These are phyloP conservation scores for Chaetops frenatus DNA, from an alignment of 2,113 vertebrate genomes.

Conservation along the genomic window DNA sequence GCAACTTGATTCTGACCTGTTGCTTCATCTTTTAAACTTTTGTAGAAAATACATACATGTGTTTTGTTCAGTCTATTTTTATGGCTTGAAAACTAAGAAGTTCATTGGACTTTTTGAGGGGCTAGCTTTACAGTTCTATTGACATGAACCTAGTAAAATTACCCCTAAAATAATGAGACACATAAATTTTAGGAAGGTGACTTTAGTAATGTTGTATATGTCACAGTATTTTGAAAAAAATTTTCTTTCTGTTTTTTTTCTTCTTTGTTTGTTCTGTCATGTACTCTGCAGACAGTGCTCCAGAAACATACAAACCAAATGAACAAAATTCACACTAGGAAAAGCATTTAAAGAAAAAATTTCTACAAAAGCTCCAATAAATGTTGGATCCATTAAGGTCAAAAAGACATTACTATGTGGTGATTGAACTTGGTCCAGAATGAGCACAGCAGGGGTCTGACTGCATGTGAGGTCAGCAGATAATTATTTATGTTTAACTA, in stretches of 20 bases:
- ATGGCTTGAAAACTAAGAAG: background rate
- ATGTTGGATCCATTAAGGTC: background rate
- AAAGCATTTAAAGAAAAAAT: background rate
- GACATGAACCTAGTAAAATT: background rate
- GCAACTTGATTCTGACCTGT: constrained; percentile 65
- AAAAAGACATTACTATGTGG: background rate
- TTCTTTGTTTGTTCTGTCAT: background rate
- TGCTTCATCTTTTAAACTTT: constrained; percentile 52
- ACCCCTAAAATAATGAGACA: background rate
- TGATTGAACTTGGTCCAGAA: background rate
- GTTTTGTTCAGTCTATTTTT: background rate
- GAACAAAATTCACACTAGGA: background rate
- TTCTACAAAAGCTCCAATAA: background rate
- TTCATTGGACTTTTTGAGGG: background rate
- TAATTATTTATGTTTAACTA: background rate
- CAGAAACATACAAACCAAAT: background rate
- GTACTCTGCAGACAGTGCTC: background rate
- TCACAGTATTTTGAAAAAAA: background rate
- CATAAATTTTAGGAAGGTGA: background rate
- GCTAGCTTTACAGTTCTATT: background rate
- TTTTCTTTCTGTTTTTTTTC: background rate
- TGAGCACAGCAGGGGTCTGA: background rate
- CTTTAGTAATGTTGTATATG: background rate
- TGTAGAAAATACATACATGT: background rate
- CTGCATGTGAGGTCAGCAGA: background rate